A percentile compares a stretch with the other conserved stretches of the same genome.
Conservation (phyloP, 2,797 vertebrate genomes). For the Ctenopoma kingsleyae region DNA sequence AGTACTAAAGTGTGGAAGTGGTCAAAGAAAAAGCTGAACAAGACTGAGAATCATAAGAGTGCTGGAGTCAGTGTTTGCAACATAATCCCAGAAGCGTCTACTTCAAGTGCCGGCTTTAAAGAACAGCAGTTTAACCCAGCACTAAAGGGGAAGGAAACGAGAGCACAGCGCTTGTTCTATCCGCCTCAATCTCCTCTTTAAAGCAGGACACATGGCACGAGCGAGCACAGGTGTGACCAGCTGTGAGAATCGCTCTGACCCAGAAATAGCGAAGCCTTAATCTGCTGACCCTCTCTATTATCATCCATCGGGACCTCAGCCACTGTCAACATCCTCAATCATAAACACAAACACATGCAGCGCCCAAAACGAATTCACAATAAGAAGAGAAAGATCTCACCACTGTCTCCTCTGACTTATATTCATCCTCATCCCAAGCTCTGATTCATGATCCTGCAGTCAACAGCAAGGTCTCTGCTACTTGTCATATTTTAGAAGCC, state of each 20-base stretch:
- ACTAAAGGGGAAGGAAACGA: conserved; percentile 42
- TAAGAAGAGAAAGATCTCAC: conserved; percentile 5
- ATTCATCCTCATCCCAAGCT: conserved; percentile 41
- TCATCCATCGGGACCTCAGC: conserved; percentile 46
- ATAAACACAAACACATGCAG: conserved; percentile 10
- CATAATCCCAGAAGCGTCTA: conserved; percentile 64
- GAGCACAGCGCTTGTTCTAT: conserved; percentile 46
- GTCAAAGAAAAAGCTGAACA: conserved; percentile 29
- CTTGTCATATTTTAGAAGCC: not conserved
- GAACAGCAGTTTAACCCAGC: conserved; percentile 50
- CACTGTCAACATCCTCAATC: conserved; percentile 35
- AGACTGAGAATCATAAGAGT: conserved; percentile 23
- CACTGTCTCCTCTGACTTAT: conserved; percentile 7
- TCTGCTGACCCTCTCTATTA: conserved; percentile 47
- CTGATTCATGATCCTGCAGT: conserved; percentile 30
- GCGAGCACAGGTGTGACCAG: conserved; percentile 59
- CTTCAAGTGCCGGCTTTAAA: conserved; percentile 54
- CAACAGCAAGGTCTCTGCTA: conserved; percentile 12
- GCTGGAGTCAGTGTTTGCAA: conserved; percentile 40
- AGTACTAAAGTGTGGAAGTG: conserved; percentile 16
- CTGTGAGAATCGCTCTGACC: conserved; percentile 39
- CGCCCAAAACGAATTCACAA: not conserved
- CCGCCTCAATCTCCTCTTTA: conserved; percentile 55
- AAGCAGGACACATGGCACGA: conserved; percentile 64
- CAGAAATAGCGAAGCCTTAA: conserved; percentile 55